Evolutionary conservation across 1,140 invertebrate genomes (phyloP).

Genomic region (Goniozus legneri): DNA sequence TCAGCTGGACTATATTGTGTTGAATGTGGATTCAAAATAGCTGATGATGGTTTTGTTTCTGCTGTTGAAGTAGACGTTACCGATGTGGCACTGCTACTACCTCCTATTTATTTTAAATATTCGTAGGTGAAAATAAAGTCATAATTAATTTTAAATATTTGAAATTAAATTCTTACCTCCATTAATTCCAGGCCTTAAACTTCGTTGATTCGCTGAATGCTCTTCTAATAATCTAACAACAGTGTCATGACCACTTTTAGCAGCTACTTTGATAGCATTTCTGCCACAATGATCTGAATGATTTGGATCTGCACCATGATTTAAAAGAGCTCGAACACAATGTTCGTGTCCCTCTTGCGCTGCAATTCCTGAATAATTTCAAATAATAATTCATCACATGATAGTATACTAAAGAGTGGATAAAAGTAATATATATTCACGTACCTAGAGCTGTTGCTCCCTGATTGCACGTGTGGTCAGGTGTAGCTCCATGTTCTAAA

Average conservation of each 20-base stretch:
- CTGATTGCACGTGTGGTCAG: constrained; percentile 90
- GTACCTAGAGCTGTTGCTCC: constrained; percentile 85
- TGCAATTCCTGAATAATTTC: constrained; percentile 68
- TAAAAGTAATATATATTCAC: constrained; percentile 13
- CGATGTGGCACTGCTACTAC: constrained; percentile 61
- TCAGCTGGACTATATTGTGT: constrained; percentile 56
- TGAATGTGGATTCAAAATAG: constrained; percentile 57
- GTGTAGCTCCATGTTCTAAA: constrained; percentile 71
- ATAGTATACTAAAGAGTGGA: not conserved
- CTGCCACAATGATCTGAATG: constrained; percentile 89
- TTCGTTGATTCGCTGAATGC: constrained; percentile 51
- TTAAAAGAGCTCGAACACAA: constrained; percentile 80
- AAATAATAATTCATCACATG: not conserved
- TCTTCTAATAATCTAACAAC: constrained; percentile 68
- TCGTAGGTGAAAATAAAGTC: too few species aligned
- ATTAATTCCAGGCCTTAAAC: constrained; percentile 39
- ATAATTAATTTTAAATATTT: too few species aligned
- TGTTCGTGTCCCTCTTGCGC: constrained; percentile 89
- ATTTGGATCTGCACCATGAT: constrained; percentile 87
- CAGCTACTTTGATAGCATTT: constrained; percentile 72
- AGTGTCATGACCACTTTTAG: constrained; percentile 72
- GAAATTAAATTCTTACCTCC: constrained; percentile 21
- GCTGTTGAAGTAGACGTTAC: constrained; percentile 64
- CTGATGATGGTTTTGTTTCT: constrained; percentile 68
- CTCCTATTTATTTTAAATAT: too few species aligned